Evolutionary conservation across 2,888 invertebrate species (phyloP).

Genomic region (Geotrupes spiniger): DNA sequence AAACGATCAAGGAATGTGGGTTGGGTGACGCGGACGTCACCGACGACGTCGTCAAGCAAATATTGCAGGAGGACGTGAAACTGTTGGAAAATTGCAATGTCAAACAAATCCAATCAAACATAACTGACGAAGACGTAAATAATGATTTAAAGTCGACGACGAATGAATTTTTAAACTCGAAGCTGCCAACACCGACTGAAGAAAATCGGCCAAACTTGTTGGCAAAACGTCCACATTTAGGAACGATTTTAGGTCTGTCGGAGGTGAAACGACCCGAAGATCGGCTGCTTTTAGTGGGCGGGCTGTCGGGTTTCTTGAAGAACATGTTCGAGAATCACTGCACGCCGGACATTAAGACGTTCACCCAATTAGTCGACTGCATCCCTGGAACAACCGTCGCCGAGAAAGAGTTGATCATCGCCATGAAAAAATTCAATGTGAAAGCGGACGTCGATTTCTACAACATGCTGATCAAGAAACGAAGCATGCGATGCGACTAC

Average conservation of each 20-base stretch:
- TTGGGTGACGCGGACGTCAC: conserved; percentile 65
- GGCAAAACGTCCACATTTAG: conserved; percentile 58
- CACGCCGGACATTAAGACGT: conserved; percentile 74
- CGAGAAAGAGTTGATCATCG: conserved; percentile 66
- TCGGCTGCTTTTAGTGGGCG: conserved; percentile 76
- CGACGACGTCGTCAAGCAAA: conserved; percentile 47
- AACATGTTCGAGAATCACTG: conserved; percentile 68
- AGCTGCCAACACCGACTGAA: conserved; percentile 2
- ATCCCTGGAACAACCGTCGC: conserved; percentile 64
- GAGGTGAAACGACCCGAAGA: conserved; percentile 62
- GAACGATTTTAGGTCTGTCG: conserved; percentile 58
- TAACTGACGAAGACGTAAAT: background rate
- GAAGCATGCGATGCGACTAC: conserved; percentile 68
- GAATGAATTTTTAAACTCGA: background rate
- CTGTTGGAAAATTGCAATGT: background rate
- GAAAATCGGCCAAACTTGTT: conserved; percentile 64
- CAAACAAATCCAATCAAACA: background rate
- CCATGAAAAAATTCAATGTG: conserved; percentile 59
- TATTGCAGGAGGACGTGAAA: conserved; percentile 22
- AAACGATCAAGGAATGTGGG: conserved; percentile 77
- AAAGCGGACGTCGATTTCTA: conserved; percentile 78
- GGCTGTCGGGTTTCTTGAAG: conserved; percentile 69
- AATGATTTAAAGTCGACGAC: background rate
- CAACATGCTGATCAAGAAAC: conserved; percentile 81
- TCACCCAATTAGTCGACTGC: conserved; percentile 72